These are phyloP conservation scores for Probaryconus sp. DNA, from an alignment of 1,140 invertebrate species.

Conservation along the genomic window DNA sequence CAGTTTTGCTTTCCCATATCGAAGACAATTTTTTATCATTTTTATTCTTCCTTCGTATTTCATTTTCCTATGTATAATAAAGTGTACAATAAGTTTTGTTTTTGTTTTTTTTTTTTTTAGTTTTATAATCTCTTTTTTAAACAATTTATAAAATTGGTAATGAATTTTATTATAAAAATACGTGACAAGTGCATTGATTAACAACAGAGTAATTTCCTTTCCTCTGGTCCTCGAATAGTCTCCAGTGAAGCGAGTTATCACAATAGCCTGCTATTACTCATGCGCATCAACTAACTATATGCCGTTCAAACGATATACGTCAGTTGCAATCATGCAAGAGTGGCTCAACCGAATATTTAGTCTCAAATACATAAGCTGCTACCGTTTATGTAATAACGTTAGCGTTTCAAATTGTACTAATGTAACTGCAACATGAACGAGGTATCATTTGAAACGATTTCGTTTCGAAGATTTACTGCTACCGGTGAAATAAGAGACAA, in stretches of 20 bases:
- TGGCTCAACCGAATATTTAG: constrained; percentile 37
- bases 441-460: constrained; percentile 3
- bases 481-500: too few species aligned
- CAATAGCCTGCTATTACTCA: constrained; percentile 52
- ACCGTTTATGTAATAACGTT: constrained; percentile 50
- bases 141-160: too few species aligned
- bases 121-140: too few species aligned
- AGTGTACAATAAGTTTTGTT: too few species aligned
- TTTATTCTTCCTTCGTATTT: too few species aligned
- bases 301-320: constrained; percentile 25
- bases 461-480: too few species aligned
- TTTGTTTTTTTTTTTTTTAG: too few species aligned
- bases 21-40: too few species aligned
- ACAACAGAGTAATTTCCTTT: constrained; percentile 32
- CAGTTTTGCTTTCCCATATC: too few species aligned
- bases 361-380: constrained; percentile 33
- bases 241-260: constrained; percentile 48
- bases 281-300: constrained; percentile 17
- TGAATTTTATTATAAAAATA: too few species aligned
- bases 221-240: constrained; percentile 38
- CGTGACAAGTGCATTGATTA: constrained; percentile 47
- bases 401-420: constrained; percentile 27
- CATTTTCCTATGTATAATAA: too few species aligned
- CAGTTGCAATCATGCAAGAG: constrained; percentile 26
- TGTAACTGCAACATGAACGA: constrained; percentile 19